Evolutionary conservation across 2,888 invertebrate species (phyloP).

Genomic region (Drosophila monieri): DNA sequence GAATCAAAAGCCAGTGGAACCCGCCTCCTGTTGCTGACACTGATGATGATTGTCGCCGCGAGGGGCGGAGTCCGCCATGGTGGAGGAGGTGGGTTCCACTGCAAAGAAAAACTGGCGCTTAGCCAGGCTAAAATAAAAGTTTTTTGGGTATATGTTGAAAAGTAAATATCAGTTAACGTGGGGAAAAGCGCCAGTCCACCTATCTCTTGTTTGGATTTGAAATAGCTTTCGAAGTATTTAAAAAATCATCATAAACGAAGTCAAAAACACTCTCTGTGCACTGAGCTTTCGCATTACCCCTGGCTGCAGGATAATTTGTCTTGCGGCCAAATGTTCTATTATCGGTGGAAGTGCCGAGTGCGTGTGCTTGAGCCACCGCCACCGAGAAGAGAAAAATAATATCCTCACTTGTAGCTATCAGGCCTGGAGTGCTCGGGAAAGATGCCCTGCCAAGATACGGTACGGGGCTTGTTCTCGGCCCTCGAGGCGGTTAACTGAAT

Average conservation of each 20-base stretch:
- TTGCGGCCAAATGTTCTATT: constrained; percentile 75
- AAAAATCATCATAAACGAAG: too few species aligned
- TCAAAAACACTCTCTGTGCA: constrained; percentile 13
- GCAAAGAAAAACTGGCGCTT: not conserved
- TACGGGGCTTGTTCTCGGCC: constrained; percentile 43
- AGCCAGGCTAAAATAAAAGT: not conserved
- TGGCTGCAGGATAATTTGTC: constrained; percentile 65
- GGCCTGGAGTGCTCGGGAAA: constrained; percentile 31
- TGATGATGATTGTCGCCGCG: constrained; percentile 59
- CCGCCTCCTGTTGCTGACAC: constrained; percentile 72
- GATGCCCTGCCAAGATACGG: constrained; percentile 58
- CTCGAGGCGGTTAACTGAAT: constrained; percentile 70
- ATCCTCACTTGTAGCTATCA: constrained; percentile 45
- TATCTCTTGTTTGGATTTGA: too few species aligned
- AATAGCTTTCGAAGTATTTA: too few species aligned
- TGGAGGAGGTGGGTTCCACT: not conserved
- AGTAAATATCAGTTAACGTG: not conserved
- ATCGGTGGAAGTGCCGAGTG: constrained; percentile 37
- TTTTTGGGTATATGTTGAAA: too few species aligned
- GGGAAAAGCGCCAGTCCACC: too few species aligned
- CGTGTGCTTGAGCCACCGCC: constrained; percentile 39
- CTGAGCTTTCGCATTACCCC: constrained; percentile 39
- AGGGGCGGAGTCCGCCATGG: constrained; percentile 15
- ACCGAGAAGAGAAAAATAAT: constrained; percentile 57
- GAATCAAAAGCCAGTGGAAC: constrained; percentile 20